Base-by-base conservation (phyloP, 1,140 invertebrate species). In the Drosophila orena region DNA sequence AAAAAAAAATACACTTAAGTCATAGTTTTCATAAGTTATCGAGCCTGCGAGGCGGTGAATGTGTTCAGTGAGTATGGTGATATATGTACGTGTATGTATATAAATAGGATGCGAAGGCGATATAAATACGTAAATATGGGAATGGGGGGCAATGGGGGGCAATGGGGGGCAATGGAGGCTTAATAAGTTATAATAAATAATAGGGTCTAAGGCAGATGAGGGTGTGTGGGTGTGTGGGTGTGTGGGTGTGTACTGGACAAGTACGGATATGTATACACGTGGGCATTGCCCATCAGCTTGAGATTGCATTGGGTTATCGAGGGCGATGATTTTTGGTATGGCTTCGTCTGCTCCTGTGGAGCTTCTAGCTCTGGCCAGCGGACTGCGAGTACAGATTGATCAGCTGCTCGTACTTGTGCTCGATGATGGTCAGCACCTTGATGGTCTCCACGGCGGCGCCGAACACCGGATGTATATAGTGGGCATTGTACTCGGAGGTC, bases 31-130 rank as follows among this genome's bases (percentile, higher is more conserved):
- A 57, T 70, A 37, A 47, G 30, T 68, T 69, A 57, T 56, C 50
- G 50, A 70, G 66, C 66, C 66, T 70, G 64, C 66, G 64, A 57
- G 64, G 66, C 66, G 65, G 22, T 44, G 30, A 27, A 17, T 47
- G 58, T 4, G 42, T 34, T 50, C 30, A 11, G 30, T 42, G 74
- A 40, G 15, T 42, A 8, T 34, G 27, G 11, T 34, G 27, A 3
- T 30, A 43, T 49, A 68, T 46, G 61, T 62, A 12, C 42, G 0
- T 30, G 40, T 49, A 68, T 46, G 61, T 62, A 12, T 49, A 69
- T 70, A 57, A 70, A 70, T 70, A 68, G 43, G 22, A 35, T 66
- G 62, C 11, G 8, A 24, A 44, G 20, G 43, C 57, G 58, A 65
- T 34, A 11, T 64, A 65, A 59, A 64, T 59, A 43, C 40, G 30